Conservation (phyloP, 2,797 vertebrate genomes). For the Lophius americanus region DNA sequence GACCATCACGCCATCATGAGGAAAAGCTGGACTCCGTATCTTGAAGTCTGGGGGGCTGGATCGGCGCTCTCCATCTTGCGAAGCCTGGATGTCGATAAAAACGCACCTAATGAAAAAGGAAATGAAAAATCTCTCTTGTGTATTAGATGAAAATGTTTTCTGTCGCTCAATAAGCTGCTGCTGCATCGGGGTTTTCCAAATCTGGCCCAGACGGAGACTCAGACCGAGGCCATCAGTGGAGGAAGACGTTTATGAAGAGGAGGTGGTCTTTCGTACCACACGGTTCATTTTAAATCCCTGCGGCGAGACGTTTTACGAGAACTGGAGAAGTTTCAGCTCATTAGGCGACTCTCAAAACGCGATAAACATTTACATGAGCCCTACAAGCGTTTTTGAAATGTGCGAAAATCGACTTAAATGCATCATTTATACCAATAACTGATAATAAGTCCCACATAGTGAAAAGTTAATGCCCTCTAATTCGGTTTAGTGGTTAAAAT, state of each 20-base stretch:
- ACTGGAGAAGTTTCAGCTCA: background rate
- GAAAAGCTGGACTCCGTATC: constrained; percentile 4
- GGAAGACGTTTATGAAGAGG: constrained; percentile 25
- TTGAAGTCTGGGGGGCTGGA: background rate
- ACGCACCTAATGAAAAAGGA: constrained; percentile 57
- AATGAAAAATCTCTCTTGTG: constrained; percentile 63
- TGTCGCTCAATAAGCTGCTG: constrained; percentile 36
- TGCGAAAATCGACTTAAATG: background rate
- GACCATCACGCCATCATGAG: background rate
- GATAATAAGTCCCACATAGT: too few species aligned
- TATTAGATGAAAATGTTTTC: constrained; percentile 46
- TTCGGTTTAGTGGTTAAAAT: background rate
- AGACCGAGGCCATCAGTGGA: constrained; percentile 14
- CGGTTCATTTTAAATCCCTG: background rate
- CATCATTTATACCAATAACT: too few species aligned
- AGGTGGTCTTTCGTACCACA: background rate
- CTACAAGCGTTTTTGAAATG: background rate
- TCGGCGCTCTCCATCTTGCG: constrained; percentile 22
- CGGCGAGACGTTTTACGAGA: background rate
- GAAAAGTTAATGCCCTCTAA: background rate
- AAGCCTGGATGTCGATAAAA: constrained; percentile 26
- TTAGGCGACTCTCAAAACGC: background rate
- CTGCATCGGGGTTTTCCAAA: constrained; percentile 23
- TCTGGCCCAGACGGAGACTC: constrained; percentile 32
- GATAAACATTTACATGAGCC: background rate